A percentile compares a stretch with the other conserved stretches of the same genome.
Conservation (phyloP, 2,888 invertebrate genomes). For the Drosophila monieri region DNA sequence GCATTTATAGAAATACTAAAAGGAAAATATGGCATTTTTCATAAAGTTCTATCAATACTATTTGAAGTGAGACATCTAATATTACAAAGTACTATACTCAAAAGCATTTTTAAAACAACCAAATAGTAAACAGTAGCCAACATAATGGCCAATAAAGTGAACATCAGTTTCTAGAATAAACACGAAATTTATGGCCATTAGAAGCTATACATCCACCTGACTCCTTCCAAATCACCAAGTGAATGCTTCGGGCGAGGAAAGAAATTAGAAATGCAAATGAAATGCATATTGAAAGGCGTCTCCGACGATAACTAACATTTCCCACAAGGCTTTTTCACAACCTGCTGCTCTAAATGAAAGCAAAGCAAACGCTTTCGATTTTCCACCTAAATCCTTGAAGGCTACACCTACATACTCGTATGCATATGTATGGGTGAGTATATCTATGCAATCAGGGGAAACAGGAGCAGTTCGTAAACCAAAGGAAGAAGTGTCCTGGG, state of each 20-base stretch:
- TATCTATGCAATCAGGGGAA: conserved; percentile 55
- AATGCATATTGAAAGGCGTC: conserved; percentile 47
- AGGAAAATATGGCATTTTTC: neutral
- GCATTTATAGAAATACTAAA: too few relatives aligned
- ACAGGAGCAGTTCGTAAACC: conserved; percentile 38
- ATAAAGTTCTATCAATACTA: neutral
- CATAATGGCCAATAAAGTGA: neutral
- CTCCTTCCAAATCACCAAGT: conserved; percentile 20
- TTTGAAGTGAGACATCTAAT: neutral
- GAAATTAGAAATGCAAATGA: conserved; percentile 48
- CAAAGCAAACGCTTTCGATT: conserved; percentile 10
- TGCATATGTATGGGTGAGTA: neutral
- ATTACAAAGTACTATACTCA: too few relatives aligned
- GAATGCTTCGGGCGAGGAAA: conserved; percentile 23
- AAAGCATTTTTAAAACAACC: too few relatives aligned
- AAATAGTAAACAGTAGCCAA: neutral
- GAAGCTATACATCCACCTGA: neutral
- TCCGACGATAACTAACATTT: conserved; percentile 40
- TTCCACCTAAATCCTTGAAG: neutral
- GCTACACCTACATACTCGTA: too few relatives aligned
- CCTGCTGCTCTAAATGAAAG: conserved; percentile 42
- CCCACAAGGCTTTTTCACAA: conserved; percentile 44
- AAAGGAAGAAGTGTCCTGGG: conserved; percentile 17
- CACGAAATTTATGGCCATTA: neutral
- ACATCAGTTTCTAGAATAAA: neutral